Percentiles rank a stretch among this genome's conserved stretches.
phyloP scores from a whole-genome alignment of 2,888 invertebrate genomes.

The Limnephilus lunatus region DNA sequence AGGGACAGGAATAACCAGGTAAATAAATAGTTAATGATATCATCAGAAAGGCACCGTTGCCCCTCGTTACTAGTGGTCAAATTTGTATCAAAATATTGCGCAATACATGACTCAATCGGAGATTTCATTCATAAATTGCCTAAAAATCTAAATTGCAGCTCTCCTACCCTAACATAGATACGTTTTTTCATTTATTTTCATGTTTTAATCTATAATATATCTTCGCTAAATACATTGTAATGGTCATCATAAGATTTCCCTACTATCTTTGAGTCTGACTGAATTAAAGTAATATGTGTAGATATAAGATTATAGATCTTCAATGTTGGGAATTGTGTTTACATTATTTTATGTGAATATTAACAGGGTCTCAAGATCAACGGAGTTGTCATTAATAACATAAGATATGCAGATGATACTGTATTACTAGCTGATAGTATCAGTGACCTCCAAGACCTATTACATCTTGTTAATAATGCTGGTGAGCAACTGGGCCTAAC shows the following conservation, averaged over 20 bases:
- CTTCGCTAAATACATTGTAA: neutral
- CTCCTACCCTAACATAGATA: neutral
- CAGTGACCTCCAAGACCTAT: too few relatives aligned
- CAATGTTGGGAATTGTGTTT: neutral
- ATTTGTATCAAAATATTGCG: neutral
- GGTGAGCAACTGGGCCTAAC: too few relatives aligned
- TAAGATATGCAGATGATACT: too few relatives aligned
- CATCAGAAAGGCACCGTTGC: neutral
- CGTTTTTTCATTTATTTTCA: neutral
- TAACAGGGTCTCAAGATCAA: too few relatives aligned
- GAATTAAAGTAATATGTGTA: neutral
- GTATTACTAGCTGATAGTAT: too few relatives aligned
- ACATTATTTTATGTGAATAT: neutral
- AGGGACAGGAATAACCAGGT: constrained; percentile 89
- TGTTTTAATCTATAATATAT: neutral
- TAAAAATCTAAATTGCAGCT: neutral
- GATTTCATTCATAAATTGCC: neutral
- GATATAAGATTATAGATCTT: neutral
- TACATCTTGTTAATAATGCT: too few relatives aligned
- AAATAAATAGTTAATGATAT: constrained; percentile 60
- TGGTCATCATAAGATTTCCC: neutral
- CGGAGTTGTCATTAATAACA: too few relatives aligned
- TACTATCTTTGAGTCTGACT: too few relatives aligned
- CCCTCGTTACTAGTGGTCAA: neutral
- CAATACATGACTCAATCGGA: neutral